Evolutionary conservation across 2,113 vertebrate genomes (phyloP), one percentile per base, ranked within the genome.

Genomic region (Burhinus oedicnemus): DNA sequence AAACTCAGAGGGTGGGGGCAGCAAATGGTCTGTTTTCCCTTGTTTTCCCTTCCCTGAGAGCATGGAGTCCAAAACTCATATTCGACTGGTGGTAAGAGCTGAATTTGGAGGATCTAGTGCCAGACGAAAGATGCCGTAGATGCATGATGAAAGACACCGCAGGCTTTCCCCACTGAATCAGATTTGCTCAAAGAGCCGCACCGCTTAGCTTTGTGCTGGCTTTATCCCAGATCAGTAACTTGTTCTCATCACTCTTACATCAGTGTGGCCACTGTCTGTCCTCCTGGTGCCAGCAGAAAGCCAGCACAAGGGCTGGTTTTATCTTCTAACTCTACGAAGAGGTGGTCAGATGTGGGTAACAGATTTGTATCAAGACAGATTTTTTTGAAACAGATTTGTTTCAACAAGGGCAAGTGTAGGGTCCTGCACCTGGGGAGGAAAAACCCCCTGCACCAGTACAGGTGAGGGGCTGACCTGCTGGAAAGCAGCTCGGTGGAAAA

Each of bases 1-100:
- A 64, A 13, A 14, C 29, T 18, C 3, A 0, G 3, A 1, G 3
- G 4, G 7, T 6, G 44, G 4, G 18, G 12, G 23, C 15, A 15
- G 3, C 11, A 26, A 62, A 52, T 1, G 2, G 8, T 12, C 21
- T 47, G 12, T 20, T 60, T 90, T 42, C 15, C 14, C 47, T 57
- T 34, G 10, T 57, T 55, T 71, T 34, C 8, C 42, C 38, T 27
- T 45, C 26, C 12, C 26, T 7, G 16, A 51, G 55, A 45, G 25
- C 42, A 14, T 0, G 5, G 38, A 42, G 32, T 34, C 75, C 77
- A 47, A 49, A 82, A 13, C 23, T 21, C 2, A 1, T 1, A 0
- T 40, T 21, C 2, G 1, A 4, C 38, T 15, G n/a, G 3, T 26
- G 32, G 5, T 3, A 51, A 85, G 49, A 61, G 79, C 47, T 57